Evolutionary conservation across 2,113 vertebrate species (phyloP).

Genomic region (Rutilus rutilus): DNA sequence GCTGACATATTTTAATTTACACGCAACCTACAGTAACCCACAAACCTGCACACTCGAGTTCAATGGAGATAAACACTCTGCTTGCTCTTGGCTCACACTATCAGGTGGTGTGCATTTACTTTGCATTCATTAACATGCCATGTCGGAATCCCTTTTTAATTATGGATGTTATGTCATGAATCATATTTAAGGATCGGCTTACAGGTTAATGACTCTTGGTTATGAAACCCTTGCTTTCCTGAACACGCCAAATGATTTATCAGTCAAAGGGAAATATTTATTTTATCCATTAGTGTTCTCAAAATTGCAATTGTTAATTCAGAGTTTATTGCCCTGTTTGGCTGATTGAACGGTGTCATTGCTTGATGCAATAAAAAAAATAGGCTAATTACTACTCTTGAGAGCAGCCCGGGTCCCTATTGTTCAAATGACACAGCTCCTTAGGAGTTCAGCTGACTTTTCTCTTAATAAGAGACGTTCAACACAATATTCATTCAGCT

Average conservation of each 20-base stretch:
- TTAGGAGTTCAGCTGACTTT: conserved; percentile 55
- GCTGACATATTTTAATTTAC: conserved; percentile 20
- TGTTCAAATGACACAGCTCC: conserved; percentile 47
- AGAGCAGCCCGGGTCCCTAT: conserved; percentile 60
- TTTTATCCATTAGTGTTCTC: conserved; percentile 22
- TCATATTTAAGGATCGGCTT: conserved; percentile 49
- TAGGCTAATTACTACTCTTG: conserved; percentile 61
- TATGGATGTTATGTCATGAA: conserved; percentile 43
- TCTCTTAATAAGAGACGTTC: conserved; percentile 65
- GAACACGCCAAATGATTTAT: conserved; percentile 62
- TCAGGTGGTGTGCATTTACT: conserved; percentile 38
- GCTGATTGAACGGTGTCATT: conserved; percentile 62
- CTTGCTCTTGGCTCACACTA: conserved; percentile 10
- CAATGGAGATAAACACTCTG: conserved; percentile 1
- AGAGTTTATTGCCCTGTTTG: conserved; percentile 37
- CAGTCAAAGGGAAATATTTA: conserved; percentile 62
- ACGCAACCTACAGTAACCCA: not conserved
- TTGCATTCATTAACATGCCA: conserved; percentile 51
- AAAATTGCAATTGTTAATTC: conserved; percentile 58
- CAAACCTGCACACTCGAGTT: conserved; percentile 5
- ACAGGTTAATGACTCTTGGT: conserved; percentile 45
- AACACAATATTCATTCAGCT: conserved; percentile 61
- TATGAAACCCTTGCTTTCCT: conserved; percentile 53
- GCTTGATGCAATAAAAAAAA: conserved; percentile 71
- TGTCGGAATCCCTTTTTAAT: conserved; percentile 50